Evolutionary conservation across 2,113 vertebrate species (phyloP), one percentile per base, ranked within the genome.

Genomic region (Loxodonta africana): DNA sequence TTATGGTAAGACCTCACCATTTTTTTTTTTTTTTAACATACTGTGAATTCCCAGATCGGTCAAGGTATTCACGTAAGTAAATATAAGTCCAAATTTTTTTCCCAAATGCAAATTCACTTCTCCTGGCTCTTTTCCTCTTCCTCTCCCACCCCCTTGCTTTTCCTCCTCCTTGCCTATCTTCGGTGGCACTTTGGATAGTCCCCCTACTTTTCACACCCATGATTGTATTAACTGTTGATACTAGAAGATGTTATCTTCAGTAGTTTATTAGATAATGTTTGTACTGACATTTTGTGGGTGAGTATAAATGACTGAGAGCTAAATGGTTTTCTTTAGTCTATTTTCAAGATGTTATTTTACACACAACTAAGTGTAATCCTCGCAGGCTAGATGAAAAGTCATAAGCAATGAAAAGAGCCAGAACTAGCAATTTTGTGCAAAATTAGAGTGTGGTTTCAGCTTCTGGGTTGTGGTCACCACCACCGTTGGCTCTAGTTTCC

Each of bases 381-480:
- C n/a, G 0, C 20, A 25, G 12, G 76, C 30, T 76, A 90, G 69
- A 92, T 77, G 91, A 92, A 83, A 91, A 94, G n/a, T 95, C 25
- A 78, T 51, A 82, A 83, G 28, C 83, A 77, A 81, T 71, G 25
- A 85, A 57, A 83, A 94, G 85, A 95, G 62, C 76, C 90, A 92
- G 74, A 89, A 62, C 83, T 41, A 77, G 87, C 87, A 87, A 71
- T 85, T 82, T 77, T 44, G 65, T 94, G 60, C 86, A 95, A 82
- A 97, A 95, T 95, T 90, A 92, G 76, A 93, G 57, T 69, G 26
- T 94, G 94, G 90, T 94, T 95, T 95, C 73, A 92, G 76, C 63
- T 95, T 95, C 95, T 95, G 69, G 84, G n/a, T 26, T 97, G 94
- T 95, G 95, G 94, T 91, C 81, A 90, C 62, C 69, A 37, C 76